Conservation (phyloP, 2,113 vertebrate species). For the Onychostruthus taczanowskii region DNA sequence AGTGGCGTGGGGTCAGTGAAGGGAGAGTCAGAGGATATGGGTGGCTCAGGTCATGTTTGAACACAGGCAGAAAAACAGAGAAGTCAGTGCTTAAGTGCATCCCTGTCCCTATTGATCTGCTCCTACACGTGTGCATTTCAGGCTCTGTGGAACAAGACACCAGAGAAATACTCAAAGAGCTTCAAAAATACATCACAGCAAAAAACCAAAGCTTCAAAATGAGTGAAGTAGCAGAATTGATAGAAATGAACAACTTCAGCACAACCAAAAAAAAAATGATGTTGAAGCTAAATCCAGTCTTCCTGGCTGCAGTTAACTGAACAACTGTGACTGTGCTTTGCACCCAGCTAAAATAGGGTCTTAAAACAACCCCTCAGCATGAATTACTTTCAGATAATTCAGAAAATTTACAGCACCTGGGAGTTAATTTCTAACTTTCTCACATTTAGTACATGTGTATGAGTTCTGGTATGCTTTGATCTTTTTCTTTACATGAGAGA, state of each 20-base stretch:
- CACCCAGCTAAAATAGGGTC: background rate
- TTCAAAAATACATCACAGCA: background rate
- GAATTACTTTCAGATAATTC: background rate
- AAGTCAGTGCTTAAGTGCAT: background rate
- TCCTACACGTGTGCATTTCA: background rate
- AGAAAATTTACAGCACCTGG: background rate
- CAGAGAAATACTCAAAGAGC: background rate
- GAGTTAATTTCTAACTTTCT: slow-evolving; percentile 1
- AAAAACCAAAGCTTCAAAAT: background rate
- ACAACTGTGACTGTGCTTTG: background rate
- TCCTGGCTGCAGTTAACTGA: background rate
- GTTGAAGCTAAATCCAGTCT: background rate
- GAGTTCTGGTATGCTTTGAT: slow-evolving; percentile 13
- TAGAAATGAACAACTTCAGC: background rate
- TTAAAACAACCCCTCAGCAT: background rate
- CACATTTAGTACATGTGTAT: background rate
- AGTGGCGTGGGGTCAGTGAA: background rate
- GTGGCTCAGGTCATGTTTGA: background rate
- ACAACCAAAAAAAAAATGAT: background rate
- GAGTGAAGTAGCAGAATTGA: background rate
- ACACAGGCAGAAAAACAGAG: background rate
- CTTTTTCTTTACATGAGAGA: background rate
- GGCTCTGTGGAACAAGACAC: background rate
- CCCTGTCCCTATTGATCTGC: background rate
- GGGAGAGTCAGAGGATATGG: background rate